Conservation (phyloP, 2,113 vertebrate species). For the Aldabrachelys gigantea region DNA sequence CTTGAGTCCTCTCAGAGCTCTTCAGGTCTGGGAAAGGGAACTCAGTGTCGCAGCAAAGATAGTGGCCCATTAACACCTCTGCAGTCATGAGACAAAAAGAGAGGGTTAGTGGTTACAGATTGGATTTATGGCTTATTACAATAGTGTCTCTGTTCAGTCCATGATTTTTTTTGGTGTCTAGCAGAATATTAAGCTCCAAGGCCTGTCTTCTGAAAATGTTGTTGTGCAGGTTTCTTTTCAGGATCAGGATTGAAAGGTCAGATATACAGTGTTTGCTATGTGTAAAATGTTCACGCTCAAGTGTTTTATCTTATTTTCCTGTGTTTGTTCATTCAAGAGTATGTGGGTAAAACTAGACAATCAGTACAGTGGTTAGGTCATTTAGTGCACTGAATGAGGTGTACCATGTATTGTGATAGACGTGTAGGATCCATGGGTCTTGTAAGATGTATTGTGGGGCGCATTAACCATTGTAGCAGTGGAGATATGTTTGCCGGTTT, state of each 20-base stretch:
- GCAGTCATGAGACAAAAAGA: neutral
- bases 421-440: neutral
- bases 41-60: neutral
- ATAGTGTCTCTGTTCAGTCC: neutral
- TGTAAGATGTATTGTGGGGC: neutral
- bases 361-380: neutral
- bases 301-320: neutral
- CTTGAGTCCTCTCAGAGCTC: too few species aligned
- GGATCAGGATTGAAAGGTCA: neutral
- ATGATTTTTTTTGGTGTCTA: neutral
- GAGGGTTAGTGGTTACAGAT: neutral
- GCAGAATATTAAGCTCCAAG: neutral
- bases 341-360: neutral
- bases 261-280: neutral
- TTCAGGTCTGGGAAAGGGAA: neutral
- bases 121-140: too few species aligned
- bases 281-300: neutral
- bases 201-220: neutral
- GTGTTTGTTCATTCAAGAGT: neutral
- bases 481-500: neutral
- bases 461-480: neutral
- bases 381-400: neutral
- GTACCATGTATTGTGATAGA: neutral
- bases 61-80: neutral
- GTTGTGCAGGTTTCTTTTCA: neutral